Base-by-base conservation (phyloP, 2,113 vertebrate genomes). In the Myiagra hebetior region DNA sequence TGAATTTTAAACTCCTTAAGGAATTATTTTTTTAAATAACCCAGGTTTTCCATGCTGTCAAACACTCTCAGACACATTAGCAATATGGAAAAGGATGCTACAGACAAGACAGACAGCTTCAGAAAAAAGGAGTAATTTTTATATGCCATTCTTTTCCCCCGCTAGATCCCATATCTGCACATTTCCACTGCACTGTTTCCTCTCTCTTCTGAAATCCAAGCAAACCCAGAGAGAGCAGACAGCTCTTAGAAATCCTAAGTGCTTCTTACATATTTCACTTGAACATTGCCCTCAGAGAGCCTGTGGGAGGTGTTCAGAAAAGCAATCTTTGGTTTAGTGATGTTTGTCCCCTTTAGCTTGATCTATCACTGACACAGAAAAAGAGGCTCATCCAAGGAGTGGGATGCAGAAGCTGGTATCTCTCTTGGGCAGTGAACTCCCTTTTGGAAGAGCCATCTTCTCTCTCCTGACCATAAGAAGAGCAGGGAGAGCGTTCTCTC, bases 191-290 rank as follows among this genome's bases (percentile, higher is more conserved):
- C 26, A 42, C 13, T 59, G 27, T 46, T 86, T 53, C 52, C 67
- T 90, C 28, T 57, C 55, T 68, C 33, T 80, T 57, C 64, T 37
- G 23, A 83, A 65, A 90, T 57, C 46, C 62, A 83, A 83, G 55
- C 30, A 97, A 95, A 91, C 9, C 11, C 76, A 77, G 52, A 70
- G 63, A 94, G 22, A 91, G 50, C 27, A 90, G 35, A 80, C 9
- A 3, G 42, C 56, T 84, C 56, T 62, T 16, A 75, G 44, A 87
- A 72, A 95, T 65, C 53, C 10, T 68, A 91, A 92, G 57, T 64
- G 75, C 31, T 88, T 93, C 59, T 88, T 77, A 86, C 35, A 42
- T 77, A 72, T 90, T 91, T 96, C 73, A 93, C 68, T 96, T 89
- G 72, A 95, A 67, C 4, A 0, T 17, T 93, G 88, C 72, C 86